phyloP scores from a whole-genome alignment of 2,888 invertebrate species.

The Mantis religiosa region DNA sequence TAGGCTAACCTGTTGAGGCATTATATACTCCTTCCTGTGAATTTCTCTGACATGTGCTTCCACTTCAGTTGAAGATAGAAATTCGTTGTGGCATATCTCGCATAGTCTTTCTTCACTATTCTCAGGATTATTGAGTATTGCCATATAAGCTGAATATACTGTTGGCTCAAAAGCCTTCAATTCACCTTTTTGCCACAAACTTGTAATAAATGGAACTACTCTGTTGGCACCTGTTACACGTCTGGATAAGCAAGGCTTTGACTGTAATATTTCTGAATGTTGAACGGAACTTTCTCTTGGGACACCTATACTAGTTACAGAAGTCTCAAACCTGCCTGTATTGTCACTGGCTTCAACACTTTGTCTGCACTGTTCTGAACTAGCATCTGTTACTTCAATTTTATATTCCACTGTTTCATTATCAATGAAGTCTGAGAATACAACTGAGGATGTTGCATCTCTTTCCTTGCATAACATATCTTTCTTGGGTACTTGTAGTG shows the following conservation, averaged over 20 bases:
- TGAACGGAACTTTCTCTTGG: not conserved
- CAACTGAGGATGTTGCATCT: no score
- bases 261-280: not conserved
- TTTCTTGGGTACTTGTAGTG: no score
- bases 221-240: slow-evolving; percentile 26
- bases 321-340: not conserved
- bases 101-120: slow-evolving; percentile 15
- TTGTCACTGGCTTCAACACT: not conserved
- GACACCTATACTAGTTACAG: slow-evolving; percentile 29
- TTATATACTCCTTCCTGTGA: not conserved
- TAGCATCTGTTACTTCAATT: no score
- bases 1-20: slow-evolving; percentile 6
- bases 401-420: not conserved
- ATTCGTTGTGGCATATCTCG: slow-evolving; percentile 6
- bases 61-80: slow-evolving; percentile 19
- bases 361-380: not conserved
- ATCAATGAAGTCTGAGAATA: not conserved
- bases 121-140: slow-evolving; percentile 9
- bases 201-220: slow-evolving; percentile 28
- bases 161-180: slow-evolving; percentile 2
- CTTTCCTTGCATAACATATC: no score
- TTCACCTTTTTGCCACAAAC: slow-evolving; percentile 19
- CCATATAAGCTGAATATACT: slow-evolving; percentile 11
- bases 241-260: not conserved
- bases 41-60: slow-evolving; percentile 16